Conservation (phyloP, 2,797 vertebrate genomes). For the Nyctalus aviator region DNA sequence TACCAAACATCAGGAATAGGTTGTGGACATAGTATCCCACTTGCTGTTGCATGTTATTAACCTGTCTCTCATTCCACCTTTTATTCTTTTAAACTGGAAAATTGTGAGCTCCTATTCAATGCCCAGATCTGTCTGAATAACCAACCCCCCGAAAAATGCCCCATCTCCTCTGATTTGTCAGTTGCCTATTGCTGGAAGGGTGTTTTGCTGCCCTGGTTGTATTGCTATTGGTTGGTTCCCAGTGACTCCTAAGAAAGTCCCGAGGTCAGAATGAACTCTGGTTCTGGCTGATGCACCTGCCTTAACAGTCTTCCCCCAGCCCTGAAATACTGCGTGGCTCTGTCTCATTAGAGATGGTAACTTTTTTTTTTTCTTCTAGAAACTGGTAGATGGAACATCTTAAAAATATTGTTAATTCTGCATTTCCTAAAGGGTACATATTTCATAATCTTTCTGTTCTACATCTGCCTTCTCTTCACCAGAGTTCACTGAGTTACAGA, state of each 20-base stretch:
- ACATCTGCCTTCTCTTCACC: not conserved
- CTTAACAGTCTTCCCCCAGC: not conserved
- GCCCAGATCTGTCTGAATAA: constrained; percentile 11
- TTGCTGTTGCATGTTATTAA: constrained; percentile 28
- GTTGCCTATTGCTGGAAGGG: not conserved
- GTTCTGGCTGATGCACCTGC: not conserved
- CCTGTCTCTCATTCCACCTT: constrained; percentile 4
- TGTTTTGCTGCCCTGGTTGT: not conserved
- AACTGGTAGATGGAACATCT: not conserved
- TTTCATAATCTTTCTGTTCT: not conserved
- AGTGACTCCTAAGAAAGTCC: not conserved
- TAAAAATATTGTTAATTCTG: constrained; percentile 47
- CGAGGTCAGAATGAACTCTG: not conserved
- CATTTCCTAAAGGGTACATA: not conserved
- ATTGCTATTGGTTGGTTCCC: not conserved
- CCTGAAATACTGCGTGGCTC: not conserved
- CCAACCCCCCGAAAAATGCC: not conserved
- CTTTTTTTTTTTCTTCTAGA: not conserved
- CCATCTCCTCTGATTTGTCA: not conserved
- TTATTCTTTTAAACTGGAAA: constrained; percentile 58
- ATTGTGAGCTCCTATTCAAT: not conserved
- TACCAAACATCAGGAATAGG: constrained; percentile 20
- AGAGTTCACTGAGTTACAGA: not conserved
- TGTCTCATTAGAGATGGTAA: not conserved
- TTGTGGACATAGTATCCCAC: not conserved